A percentile compares a stretch with the other conserved stretches of the same genome.
Conservation (phyloP, 1,140 invertebrate species). For the Acromyrmex charruanus region DNA sequence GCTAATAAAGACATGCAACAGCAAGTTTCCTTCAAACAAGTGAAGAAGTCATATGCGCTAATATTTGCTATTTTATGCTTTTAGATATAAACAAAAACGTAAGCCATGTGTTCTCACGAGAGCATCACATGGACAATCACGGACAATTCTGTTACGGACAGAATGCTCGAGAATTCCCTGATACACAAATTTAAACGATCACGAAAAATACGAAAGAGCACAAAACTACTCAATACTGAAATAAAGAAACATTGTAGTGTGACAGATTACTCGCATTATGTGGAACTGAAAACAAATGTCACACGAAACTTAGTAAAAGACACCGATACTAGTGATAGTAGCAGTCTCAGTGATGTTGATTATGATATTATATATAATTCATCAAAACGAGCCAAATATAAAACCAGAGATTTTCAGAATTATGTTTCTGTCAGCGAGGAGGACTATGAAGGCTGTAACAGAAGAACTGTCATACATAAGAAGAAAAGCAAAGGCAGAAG, state of each 20-base stretch:
- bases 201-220: not conserved
- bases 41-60: too few species aligned
- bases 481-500: not conserved
- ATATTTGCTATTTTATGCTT: not conserved
- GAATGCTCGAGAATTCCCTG: slow-evolving; percentile 24
- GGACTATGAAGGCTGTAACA: not conserved
- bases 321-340: not conserved
- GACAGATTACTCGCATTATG: not conserved
- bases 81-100: not conserved
- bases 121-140: not conserved
- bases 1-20: not conserved
- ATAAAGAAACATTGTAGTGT: not conserved
- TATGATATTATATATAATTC: slow-evolving; percentile 4
- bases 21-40: not conserved
- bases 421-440: not conserved
- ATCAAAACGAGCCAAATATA: not conserved
- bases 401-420: not conserved
- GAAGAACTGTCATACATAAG: not conserved
- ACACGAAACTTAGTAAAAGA: not conserved
- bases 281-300: not conserved
- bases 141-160: not conserved
- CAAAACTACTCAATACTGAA: slow-evolving; percentile 3
- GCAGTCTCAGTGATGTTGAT: slow-evolving; percentile 1
- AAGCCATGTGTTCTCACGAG: not conserved
- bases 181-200: not conserved